These are phyloP conservation scores for Urocolius indicus DNA, from an alignment of 2,113 vertebrate genomes.

Conservation along the genomic window DNA sequence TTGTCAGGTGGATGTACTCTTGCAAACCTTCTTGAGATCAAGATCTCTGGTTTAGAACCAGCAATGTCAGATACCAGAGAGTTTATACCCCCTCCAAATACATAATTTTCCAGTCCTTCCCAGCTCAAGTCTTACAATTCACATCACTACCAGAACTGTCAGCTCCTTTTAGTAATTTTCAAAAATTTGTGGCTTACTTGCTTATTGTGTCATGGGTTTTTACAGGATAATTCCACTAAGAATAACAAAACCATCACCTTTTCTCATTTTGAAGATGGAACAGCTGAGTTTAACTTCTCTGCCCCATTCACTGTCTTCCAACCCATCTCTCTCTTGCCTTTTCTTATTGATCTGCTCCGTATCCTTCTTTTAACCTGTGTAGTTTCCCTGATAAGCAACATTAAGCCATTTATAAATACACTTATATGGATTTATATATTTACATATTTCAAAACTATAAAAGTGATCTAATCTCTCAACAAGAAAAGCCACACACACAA, in stretches of 20 bases:
- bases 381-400: background rate
- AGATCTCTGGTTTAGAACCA: background rate
- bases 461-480: constrained; percentile 61
- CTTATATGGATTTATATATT: background rate
- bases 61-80: background rate
- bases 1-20: background rate
- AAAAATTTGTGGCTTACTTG: background rate
- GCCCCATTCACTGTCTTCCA: background rate
- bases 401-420: constrained; percentile 18
- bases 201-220: constrained; percentile 8
- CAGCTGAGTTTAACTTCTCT: background rate
- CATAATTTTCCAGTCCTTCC: background rate
- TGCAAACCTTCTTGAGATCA: background rate
- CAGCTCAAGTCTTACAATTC: background rate
- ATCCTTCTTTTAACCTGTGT: background rate
- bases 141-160: background rate
- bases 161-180: constrained; percentile 9
- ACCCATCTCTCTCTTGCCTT: background rate
- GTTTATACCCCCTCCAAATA: background rate
- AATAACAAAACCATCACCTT: background rate
- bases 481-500: constrained; percentile 51
- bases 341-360: background rate
- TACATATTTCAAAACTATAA: constrained; percentile 32
- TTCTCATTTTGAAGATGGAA: background rate
- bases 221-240: background rate